Evolutionary conservation across 2,888 invertebrate species (phyloP).

Genomic region (Sarcophaga carnaria): DNA sequence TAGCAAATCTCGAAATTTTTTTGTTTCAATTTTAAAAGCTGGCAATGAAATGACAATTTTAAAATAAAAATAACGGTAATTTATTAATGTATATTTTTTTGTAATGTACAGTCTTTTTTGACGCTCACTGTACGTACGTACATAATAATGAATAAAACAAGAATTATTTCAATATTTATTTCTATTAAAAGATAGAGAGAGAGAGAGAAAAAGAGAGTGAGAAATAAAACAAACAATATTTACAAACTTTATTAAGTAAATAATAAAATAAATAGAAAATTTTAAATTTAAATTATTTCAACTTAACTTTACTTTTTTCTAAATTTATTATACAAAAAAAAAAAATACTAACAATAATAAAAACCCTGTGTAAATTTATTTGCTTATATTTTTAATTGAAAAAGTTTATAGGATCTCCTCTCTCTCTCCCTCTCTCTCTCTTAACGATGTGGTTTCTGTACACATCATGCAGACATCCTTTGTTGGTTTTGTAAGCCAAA

Average conservation of each 20-base stretch:
- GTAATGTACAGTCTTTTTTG: no score
- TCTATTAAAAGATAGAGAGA: no score
- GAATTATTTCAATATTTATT: not conserved
- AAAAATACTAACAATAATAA: slow-evolving; percentile 2
- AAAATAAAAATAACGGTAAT: no score
- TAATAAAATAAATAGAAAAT: not conserved
- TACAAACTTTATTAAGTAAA: slow-evolving; percentile 10
- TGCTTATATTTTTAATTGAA: slow-evolving; percentile 54
- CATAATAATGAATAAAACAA: not conserved
- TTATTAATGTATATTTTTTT: no score
- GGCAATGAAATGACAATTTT: no score
- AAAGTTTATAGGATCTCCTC: slow-evolving; percentile 46
- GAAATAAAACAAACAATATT: no score
- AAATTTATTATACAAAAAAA: not conserved
- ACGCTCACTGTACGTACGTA: not conserved
- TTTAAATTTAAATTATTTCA: not conserved
- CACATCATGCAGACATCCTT: no score
- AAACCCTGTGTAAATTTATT: slow-evolving; percentile 38
- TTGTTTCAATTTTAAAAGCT: no score
- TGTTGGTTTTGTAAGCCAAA: no score
- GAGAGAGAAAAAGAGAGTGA: no score
- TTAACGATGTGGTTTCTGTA: no score
- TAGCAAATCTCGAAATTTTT: no score
- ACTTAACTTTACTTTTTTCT: not conserved
- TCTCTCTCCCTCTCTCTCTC: not conserved